Percentiles rank a stretch among this genome's conserved stretches.
Conservation (phyloP, 2,888 invertebrate species). For the Orthonevra nobilis region DNA sequence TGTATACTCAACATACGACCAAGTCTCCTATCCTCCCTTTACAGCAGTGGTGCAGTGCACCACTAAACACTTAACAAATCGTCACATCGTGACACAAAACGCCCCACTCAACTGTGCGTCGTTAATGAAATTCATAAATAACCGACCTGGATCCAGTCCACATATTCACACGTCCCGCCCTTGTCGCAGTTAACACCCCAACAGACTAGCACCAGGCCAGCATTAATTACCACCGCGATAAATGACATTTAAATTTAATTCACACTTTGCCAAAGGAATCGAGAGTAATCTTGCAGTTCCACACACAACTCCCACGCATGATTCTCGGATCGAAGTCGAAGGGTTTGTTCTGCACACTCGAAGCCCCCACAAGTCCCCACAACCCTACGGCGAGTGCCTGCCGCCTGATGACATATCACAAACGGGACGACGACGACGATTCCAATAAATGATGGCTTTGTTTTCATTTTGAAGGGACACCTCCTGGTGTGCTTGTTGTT, state of each 20-base stretch:
- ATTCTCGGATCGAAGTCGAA: conserved; percentile 48
- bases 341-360: conserved; percentile 8
- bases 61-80: conserved; percentile 66
- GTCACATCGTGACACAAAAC: conserved; percentile 67
- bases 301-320: conserved; percentile 68
- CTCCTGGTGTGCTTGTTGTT: conserved; percentile 24
- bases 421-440: conserved; percentile 47
- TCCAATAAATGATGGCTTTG: conserved; percentile 68
- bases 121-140: conserved; percentile 70
- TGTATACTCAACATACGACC: conserved; percentile 1
- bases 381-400: conserved; percentile 1
- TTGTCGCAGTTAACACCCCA: conserved; percentile 42
- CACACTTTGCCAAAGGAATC: conserved; percentile 70
- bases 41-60: conserved; percentile 7
- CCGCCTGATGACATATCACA: conserved; percentile 60
- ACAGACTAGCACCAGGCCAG: conserved; percentile 48
- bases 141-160: conserved; percentile 54
- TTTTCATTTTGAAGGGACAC: conserved; percentile 65
- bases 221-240: conserved; percentile 71
- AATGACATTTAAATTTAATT: conserved; percentile 72
- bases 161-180: conserved; percentile 11
- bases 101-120: conserved; percentile 62
- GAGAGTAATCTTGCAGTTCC: conserved; percentile 60
- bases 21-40: not conserved
- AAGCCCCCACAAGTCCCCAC: no score